Evolutionary conservation across 2,888 invertebrate species (phyloP).

Genomic region (Oligia strigilis): DNA sequence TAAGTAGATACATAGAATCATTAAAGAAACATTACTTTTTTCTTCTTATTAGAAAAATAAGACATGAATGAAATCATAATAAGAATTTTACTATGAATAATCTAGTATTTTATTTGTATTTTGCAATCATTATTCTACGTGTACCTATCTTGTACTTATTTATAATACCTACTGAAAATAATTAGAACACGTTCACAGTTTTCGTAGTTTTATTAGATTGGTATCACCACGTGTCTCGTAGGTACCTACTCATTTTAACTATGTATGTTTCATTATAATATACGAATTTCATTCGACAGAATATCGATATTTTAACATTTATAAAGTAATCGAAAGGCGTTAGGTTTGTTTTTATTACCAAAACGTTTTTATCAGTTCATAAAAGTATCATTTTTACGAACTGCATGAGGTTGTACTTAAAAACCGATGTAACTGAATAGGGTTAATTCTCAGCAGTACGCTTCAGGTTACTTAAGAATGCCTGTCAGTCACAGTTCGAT

Average conservation of each 20-base stretch:
- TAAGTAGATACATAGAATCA: neutral
- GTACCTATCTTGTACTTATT: slow-evolving; percentile 2
- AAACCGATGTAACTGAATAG: slow-evolving; percentile 54
- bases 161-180: slow-evolving; percentile 8
- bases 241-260: neutral
- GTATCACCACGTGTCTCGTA: neutral
- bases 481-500: slow-evolving; percentile 73
- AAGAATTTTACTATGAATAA: neutral
- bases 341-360: slow-evolving; percentile 19
- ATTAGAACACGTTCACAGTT: slow-evolving; percentile 21
- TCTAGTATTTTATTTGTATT: slow-evolving; percentile 5
- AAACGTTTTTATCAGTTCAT: slow-evolving; percentile 18
- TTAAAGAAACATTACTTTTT: slow-evolving; percentile 1
- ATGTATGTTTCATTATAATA: neutral
- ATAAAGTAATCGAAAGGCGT: neutral
- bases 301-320: neutral
- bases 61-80: slow-evolving; percentile 9
- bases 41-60: neutral
- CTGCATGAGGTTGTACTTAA: slow-evolving; percentile 21
- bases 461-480: slow-evolving; percentile 65
- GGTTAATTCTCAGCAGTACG: slow-evolving; percentile 53
- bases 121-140: slow-evolving; percentile 31
- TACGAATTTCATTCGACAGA: neutral
- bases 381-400: slow-evolving; percentile 31
- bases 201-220: slow-evolving; percentile 12